phyloP scores from a whole-genome alignment of 2,888 invertebrate species.

The Heteromurus nitidus region DNA sequence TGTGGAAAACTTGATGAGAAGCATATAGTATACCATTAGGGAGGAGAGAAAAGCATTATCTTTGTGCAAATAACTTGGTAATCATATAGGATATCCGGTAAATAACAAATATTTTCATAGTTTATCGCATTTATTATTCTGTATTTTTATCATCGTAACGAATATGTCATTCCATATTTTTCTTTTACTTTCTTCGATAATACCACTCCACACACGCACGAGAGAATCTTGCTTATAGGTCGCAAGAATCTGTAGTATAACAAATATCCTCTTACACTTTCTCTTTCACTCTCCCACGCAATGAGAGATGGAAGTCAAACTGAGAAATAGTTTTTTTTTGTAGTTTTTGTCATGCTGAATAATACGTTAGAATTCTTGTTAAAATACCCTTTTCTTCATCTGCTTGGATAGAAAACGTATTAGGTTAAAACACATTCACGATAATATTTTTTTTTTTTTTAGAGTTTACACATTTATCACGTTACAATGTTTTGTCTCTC shows the following conservation, averaged over 20 bases:
- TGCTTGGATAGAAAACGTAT: conserved; percentile 39
- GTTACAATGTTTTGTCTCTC: conserved; percentile 8
- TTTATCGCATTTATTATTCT: conserved; percentile 21
- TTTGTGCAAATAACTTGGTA: conserved; percentile 1
- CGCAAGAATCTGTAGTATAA: too few relatives aligned
- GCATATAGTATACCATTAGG: too few relatives aligned
- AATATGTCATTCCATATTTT: conserved; percentile 5
- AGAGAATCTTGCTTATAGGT: too few relatives aligned
- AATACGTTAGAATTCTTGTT: neutral
- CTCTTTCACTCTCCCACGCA: too few relatives aligned
- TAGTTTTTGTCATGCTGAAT: too few relatives aligned
- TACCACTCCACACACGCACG: too few relatives aligned
- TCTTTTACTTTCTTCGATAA: neutral
- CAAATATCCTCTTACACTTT: too few relatives aligned
- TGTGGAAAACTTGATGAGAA: too few relatives aligned
- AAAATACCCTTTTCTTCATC: conserved; percentile 1
- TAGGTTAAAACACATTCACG: conserved; percentile 34
- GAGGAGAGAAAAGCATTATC: too few relatives aligned
- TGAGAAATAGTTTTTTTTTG: too few relatives aligned
- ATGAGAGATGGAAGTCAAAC: too few relatives aligned
- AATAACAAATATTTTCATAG: neutral
- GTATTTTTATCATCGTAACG: neutral
- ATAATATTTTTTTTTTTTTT: too few relatives aligned
- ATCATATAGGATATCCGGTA: neutral
- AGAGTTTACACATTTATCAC: conserved; percentile 27